Percentiles rank a stretch among this genome's conserved stretches.
phyloP scores from a whole-genome alignment of 2,113 vertebrate species.

The Sylvicapra grimmia region DNA sequence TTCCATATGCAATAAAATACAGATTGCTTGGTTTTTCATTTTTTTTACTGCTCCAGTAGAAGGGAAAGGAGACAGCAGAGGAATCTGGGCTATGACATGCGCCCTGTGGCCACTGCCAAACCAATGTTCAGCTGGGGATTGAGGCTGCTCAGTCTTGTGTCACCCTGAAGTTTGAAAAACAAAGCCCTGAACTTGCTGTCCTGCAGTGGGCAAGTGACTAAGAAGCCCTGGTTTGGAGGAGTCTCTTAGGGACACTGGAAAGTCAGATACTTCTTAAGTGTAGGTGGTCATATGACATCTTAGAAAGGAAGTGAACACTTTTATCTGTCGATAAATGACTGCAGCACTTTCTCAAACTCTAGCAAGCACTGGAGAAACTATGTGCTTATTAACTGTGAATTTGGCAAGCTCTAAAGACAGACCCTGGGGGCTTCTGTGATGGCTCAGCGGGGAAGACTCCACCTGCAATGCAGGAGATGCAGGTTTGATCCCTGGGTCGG shows the following conservation, averaged over 20 bases:
- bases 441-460: background rate
- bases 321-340: background rate
- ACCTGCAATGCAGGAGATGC: background rate
- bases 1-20: background rate
- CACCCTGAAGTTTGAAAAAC: background rate
- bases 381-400: background rate
- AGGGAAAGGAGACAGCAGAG: background rate
- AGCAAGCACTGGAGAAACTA: background rate
- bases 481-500: background rate
- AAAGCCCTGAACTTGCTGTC: background rate
- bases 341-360: background rate
- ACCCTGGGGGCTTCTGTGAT: background rate
- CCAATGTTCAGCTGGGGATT: rapidly evolving
- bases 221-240: background rate
- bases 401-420: background rate
- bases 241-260: background rate
- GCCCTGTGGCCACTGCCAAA: background rate
- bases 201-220: background rate
- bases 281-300: background rate
- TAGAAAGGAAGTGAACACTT: background rate
- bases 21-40: background rate
- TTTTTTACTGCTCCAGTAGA: background rate
- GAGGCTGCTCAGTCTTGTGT: no score
- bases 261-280: background rate
- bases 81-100: background rate